These are phyloP conservation scores for Hydroisotoma schaefferi DNA, from an alignment of 2,888 invertebrate genomes.

Conservation along the genomic window DNA sequence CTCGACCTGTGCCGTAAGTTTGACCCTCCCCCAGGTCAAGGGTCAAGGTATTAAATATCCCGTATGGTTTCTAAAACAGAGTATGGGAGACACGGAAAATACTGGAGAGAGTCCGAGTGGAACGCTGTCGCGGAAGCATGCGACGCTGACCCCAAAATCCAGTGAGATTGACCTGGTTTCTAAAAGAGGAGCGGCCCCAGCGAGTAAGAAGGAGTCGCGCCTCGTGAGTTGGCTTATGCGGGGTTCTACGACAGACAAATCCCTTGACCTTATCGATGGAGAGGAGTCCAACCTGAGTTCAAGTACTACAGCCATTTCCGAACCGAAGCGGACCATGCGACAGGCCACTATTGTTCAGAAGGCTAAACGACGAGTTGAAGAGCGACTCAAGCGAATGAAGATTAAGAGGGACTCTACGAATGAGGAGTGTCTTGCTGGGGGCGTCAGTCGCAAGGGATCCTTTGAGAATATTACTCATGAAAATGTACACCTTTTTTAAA, in stretches of 20 bases:
- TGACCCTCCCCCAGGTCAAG: not conserved
- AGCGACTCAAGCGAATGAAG: conserved; percentile 68
- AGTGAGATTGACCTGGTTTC: conserved; percentile 48
- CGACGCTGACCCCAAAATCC: conserved; percentile 48
- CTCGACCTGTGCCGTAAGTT: conserved; percentile 74
- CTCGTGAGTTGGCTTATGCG: conserved; percentile 46
- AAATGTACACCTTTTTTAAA: conserved; percentile 28
- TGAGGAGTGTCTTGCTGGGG: conserved; percentile 51
- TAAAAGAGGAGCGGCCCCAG: conserved; percentile 23
- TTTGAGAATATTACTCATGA: conserved; percentile 47
- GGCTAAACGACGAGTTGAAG: conserved; percentile 83
- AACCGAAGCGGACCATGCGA: conserved; percentile 46
- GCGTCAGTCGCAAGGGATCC: conserved; percentile 50
- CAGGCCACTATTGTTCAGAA: conserved; percentile 62
- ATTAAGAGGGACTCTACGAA: conserved; percentile 48
- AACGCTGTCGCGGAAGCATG: conserved; percentile 48
- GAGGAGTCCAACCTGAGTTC: conserved; percentile 43
- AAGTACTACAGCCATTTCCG: conserved; percentile 29
- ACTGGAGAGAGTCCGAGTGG: conserved; percentile 49
- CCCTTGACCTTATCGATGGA: conserved; percentile 39
- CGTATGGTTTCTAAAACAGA: conserved; percentile 26
- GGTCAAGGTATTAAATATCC: not conserved
- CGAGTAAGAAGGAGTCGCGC: conserved; percentile 42
- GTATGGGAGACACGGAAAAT: conserved; percentile 48
- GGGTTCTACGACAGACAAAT: conserved; percentile 43